Evolutionary conservation across 2,113 vertebrate genomes (phyloP), one percentile per base, ranked within the genome.

Genomic region (Rousettus leschenaultii): DNA sequence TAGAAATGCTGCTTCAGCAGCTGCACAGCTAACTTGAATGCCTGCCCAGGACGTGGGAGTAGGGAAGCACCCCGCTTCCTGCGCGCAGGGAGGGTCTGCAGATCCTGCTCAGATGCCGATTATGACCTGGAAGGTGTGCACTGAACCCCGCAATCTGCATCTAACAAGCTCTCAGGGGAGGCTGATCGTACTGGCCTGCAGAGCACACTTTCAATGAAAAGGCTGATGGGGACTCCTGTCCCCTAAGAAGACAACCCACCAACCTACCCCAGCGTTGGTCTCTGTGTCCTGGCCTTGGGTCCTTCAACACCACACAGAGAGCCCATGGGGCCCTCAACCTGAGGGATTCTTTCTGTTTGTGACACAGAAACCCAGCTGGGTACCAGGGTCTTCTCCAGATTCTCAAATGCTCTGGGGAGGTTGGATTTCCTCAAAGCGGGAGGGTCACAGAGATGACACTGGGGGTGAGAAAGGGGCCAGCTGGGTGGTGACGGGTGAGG

Each of bases 201-300:
- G 22, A 21, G 30, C 87, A 61, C 61, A 28, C 68, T 45, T 70
- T 8, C 24, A n/a, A 24, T 7, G 77, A 33, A 40, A 14, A 73
- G 85, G 74, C 40, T 28, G 40, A 26, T 19, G 33, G 26, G 26
- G 65, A 26, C 33, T 5, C 16, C 15, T 48, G 65, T 9, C 1
- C 33, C 10, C 26, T 2, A 2, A 55, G 14, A 63, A 21, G 43
- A n/a, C 0, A 2, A 3, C 55, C 5, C 8, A 28, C 45, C 28
- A 16, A 0, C 13, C 2, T 18, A 12, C n/a, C 28, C 15, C 26
- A n/a, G 28, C 8, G 8, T 1, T 21, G 15, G 7, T 75, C 43
- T 63, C 53, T 51, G 65, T 51, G 6, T 40, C 35, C 10, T 61
- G 40, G 21, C 3, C 53, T 80, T n/a, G 22, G 14, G n/a, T 43